A percentile compares a stretch with the other conserved stretches of the same genome.
Evolutionary conservation across 2,797 vertebrate species (phyloP).

Genomic region (Ibycter americanus): DNA sequence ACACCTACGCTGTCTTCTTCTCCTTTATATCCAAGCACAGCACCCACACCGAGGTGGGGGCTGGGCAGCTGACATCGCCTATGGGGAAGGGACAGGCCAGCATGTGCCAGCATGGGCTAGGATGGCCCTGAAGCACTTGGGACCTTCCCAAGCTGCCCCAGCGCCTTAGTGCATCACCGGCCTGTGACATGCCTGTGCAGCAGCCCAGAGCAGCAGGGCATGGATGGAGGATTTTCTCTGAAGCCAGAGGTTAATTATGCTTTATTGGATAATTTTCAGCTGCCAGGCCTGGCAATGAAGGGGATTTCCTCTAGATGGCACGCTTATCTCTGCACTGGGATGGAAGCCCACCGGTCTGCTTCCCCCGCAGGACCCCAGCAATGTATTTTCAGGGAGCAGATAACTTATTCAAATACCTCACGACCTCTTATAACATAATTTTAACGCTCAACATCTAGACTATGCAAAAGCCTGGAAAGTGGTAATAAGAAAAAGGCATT

Average conservation of each 20-base stretch:
- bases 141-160: background rate
- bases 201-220: background rate
- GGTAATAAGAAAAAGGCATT: background rate
- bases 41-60: rapidly evolving
- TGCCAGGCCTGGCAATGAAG: constrained; percentile 36
- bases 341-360: background rate
- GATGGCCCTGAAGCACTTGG: rapidly evolving
- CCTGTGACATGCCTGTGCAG: background rate
- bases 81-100: background rate
- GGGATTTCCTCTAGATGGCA: constrained; percentile 72
- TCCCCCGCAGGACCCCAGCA: rapidly evolving
- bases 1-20: background rate
- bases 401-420: background rate
- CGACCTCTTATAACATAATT: background rate
- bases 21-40: background rate
- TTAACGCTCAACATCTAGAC: background rate
- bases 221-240: constrained; percentile 30
- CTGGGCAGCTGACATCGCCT: background rate
- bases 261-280: constrained; percentile 65
- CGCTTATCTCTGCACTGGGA: constrained; percentile 50
- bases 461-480: background rate
- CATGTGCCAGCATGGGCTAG: rapidly evolving
- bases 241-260: constrained; percentile 60
- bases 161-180: rapidly evolving
- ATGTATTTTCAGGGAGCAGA: background rate